These are phyloP conservation scores for Pelecanoides urinatrix DNA, from an alignment of 2,113 vertebrate species.

Conservation along the genomic window DNA sequence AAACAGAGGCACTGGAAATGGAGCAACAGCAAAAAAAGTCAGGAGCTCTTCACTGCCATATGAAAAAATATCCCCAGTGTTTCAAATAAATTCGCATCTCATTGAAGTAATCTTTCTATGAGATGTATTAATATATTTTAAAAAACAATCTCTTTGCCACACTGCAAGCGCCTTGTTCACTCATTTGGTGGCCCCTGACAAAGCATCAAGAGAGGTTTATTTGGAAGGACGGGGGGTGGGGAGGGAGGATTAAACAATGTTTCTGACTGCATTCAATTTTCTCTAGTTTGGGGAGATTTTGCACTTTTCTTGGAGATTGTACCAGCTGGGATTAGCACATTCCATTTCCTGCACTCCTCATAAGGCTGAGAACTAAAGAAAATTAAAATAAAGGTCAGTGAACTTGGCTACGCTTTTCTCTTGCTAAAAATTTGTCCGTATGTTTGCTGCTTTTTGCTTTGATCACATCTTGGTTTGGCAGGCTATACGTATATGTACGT, in stretches of 20 bases:
- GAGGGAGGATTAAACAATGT: conserved; percentile 11
- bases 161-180: conserved; percentile 24
- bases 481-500: neutral
- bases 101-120: conserved; percentile 6
- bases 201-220: conserved; percentile 30
- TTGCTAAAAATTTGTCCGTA: conserved; percentile 45
- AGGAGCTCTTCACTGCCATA: neutral
- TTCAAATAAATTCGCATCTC: conserved; percentile 37
- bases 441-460: conserved; percentile 31
- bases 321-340: conserved; percentile 64
- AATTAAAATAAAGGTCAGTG: conserved; percentile 69
- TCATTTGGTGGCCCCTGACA: conserved; percentile 1
- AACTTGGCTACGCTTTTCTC: conserved; percentile 44
- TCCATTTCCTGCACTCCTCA: conserved; percentile 65
- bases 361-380: conserved; percentile 61
- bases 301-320: conserved; percentile 54
- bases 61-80: conserved; percentile 4
- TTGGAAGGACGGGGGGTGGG: neutral
- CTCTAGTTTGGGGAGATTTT: conserved; percentile 46
- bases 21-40: neutral
- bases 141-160: neutral
- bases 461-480: conserved; percentile 13
- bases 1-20: neutral
- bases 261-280: conserved; percentile 49
- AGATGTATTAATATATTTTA: neutral